Evolutionary conservation across 2,888 invertebrate genomes (phyloP), one percentile per base, ranked within the genome.

Genomic region (Abrostola tripartita): DNA sequence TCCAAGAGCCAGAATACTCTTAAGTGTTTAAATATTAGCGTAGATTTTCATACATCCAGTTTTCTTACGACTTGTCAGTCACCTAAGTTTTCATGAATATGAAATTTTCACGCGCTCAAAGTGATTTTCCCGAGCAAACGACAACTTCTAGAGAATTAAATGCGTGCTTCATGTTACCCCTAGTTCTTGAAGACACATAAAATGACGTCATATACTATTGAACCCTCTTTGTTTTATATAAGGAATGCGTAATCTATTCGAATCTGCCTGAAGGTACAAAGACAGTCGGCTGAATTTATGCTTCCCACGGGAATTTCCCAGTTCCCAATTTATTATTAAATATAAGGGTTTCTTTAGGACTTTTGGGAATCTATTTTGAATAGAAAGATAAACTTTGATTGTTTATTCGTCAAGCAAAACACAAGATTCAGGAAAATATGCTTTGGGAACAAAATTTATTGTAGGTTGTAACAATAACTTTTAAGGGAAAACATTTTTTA

Each of bases 301-400:
- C 12, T 24, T 57, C 68, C n/a, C 53, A 10, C n/a, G 41, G 35
- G 61, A 10, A 11, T 42, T 61, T 37, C 47, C 38, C 36, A 50
- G 50, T 47, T 47, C 24, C 44, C 38, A 54, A 53, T 68, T 68
- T 62, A 68, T 61, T 68, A 74, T 68, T 70, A 14, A 73, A 56
- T 44, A 49, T 11, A 49, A 24, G 44, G 5, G 44, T 1, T 37
- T 36, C 44, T 61, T 37, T 50, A 24, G 11, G 42, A 9, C 12
- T 6, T 41, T 37, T 0, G 7, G n/a, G 50, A 4, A 5, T 52
- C 41, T 41, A 38, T 63, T 50, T 49, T 36, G 37, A 37, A 49
- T 11, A 14, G n/a, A 38, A 5, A 7, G 7, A 47, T 51, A 41
- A 51, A 50, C 36, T 38, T n/a, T 12, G 35, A 35, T 37, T 55